Evolutionary conservation across 92 coral and sea anemone genomes (phyloP).

Genomic region (Porites rus): DNA sequence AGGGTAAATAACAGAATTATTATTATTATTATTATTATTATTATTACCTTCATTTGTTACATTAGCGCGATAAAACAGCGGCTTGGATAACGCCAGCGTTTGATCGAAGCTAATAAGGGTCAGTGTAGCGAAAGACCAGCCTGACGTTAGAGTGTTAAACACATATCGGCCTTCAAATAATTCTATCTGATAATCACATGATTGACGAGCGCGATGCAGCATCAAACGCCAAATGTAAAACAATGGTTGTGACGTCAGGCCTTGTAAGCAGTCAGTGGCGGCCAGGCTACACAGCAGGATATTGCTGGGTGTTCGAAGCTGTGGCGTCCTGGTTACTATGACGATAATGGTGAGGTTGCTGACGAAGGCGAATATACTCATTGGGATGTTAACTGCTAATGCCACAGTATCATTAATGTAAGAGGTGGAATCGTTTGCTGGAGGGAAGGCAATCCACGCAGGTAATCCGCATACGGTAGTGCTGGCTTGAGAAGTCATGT

Average conservation of each 20-base stretch:
- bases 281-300: conserved; percentile 50
- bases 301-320: conserved; percentile 38
- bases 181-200: conserved; percentile 13
- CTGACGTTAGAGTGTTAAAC: conserved; percentile 1
- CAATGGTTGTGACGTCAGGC: conserved; percentile 47
- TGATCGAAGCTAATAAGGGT: conserved; percentile 23
- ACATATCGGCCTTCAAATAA: not conserved
- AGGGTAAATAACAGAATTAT: too few species aligned
- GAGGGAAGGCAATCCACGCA: not conserved
- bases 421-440: conserved; percentile 6
- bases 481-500: not conserved
- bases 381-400: not conserved
- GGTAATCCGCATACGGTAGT: not conserved
- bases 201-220: conserved; percentile 23
- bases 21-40: too few species aligned
- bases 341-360: conserved; percentile 24
- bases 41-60: conserved; percentile 5
- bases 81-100: conserved; percentile 4
- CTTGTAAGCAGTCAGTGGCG: conserved; percentile 43
- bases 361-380: conserved; percentile 1
- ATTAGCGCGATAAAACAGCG: not conserved
- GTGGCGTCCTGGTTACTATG: conserved; percentile 26
- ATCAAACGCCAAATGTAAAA: conserved; percentile 30
- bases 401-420: not conserved
- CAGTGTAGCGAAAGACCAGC: conserved; percentile 3